Evolutionary conservation across 1,140 invertebrate species (phyloP), one percentile per base, ranked within the genome.

Genomic region (Calycopis cecrops): DNA sequence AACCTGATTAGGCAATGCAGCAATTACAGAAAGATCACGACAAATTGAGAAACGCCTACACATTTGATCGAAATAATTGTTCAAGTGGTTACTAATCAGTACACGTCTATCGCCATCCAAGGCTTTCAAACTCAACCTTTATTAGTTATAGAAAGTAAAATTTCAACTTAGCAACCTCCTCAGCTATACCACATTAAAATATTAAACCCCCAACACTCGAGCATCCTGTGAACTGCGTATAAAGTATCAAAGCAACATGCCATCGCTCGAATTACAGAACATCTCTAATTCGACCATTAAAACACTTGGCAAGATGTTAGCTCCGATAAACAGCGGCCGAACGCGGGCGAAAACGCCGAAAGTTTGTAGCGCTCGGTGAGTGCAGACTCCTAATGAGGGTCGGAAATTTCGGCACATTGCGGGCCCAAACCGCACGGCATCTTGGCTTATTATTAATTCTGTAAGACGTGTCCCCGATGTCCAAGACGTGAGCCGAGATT

Each of bases 381-480:
- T 86, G 83, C 79, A 84, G 73, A 73, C 67, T 73, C 72, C 64
- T 85, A 87, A 87, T 87, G 80, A 86, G 83, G 83, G 81, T 86
- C 80, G 67, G 76, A 78, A 81, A 86, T 84, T 83, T 82, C 77
- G 76, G 76, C 80, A 83, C 80, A 81, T 78, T 79, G 71, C 78
- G 75, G 9, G 75, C 73, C 70, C 62, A 77, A 78, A 84, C 83
- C 83, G 67, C 83, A 85, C 63, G 73, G 73, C 78, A 77, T 76
- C 81, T 84, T 84, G 81, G 81, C 81, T 85, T 86, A 86, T 86
- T 86, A 86, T 86, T 85, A 86, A 86, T 86, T 86, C 83, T 67
- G 81, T 84, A 86, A 86, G 83, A 86, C 81, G 81, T 83, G 83
- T 76, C 78, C 83, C 79, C 83, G 83, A 86, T 86, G 83, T 86